Evolutionary conservation across 2,113 vertebrate species (phyloP).

Genomic region (Misgurnus anguillicaudatus): DNA sequence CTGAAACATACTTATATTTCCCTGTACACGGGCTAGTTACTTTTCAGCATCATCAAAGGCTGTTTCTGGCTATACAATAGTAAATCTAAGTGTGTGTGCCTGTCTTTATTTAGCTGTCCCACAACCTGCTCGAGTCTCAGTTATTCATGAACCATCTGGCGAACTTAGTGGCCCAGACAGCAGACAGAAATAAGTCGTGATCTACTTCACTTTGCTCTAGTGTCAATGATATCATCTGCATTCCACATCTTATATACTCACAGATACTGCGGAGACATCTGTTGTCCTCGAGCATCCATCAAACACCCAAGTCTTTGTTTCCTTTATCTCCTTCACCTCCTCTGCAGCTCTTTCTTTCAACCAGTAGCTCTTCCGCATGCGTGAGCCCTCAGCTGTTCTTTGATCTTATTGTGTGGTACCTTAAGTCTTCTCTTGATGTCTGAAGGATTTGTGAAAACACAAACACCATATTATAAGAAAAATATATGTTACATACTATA

Average conservation of each 20-base stretch:
- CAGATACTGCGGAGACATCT: conserved; percentile 32
- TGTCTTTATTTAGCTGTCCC: conserved; percentile 46
- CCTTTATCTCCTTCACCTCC: conserved; percentile 4
- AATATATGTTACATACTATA: too few relatives aligned
- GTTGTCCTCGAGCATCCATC: conserved; percentile 34
- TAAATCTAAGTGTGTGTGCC: background rate
- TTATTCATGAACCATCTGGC: conserved; percentile 81
- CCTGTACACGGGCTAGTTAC: too few relatives aligned
- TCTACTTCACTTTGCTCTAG: conserved; percentile 56
- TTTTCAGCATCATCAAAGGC: too few relatives aligned
- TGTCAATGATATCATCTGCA: conserved; percentile 65
- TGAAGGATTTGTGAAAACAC: background rate
- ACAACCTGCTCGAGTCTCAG: conserved; percentile 63
- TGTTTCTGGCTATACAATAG: background rate
- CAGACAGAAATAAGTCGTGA: conserved; percentile 64
- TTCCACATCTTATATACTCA: background rate
- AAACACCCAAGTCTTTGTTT: conserved; percentile 1
- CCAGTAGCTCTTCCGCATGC: background rate
- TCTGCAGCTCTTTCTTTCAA: conserved; percentile 3
- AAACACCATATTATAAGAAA: too few relatives aligned
- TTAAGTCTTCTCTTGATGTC: background rate
- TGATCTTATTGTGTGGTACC: background rate
- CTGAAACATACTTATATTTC: too few relatives aligned
- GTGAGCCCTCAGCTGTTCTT: too few relatives aligned
- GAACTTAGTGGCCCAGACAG: conserved; percentile 67